Evolutionary conservation across 2,113 vertebrate species (phyloP).

Genomic region (Macroglossus sobrinus): DNA sequence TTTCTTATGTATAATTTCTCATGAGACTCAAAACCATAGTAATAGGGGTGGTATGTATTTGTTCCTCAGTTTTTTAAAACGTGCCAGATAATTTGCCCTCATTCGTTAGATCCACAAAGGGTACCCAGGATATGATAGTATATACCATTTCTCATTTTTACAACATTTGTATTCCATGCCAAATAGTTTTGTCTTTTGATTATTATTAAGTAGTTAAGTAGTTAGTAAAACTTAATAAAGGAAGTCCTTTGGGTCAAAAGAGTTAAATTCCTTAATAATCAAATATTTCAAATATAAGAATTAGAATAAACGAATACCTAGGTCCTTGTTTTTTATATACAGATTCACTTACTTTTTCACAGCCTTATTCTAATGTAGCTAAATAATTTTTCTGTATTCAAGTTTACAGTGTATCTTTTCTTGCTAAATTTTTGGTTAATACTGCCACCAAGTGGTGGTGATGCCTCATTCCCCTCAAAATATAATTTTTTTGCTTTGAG

Average conservation of each 20-base stretch:
- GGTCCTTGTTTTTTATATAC: constrained; percentile 1
- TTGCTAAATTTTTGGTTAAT: constrained; percentile 36
- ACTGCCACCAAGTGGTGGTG: constrained; percentile 53
- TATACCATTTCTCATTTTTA: background rate
- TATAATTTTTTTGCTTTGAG: background rate
- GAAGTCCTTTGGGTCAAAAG: background rate
- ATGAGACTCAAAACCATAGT: constrained; percentile 28
- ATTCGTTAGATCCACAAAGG: background rate
- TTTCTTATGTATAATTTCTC: constrained; percentile 12
- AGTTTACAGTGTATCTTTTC: background rate
- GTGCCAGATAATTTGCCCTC: background rate
- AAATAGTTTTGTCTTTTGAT: constrained; percentile 40
- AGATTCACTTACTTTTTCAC: constrained; percentile 1
- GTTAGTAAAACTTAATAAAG: background rate
- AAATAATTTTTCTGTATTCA: background rate
- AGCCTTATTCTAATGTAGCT: constrained; percentile 36
- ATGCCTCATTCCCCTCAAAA: background rate
- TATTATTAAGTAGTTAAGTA: background rate
- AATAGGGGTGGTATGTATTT: background rate
- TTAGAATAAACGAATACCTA: constrained; percentile 1
- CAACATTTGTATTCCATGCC: background rate
- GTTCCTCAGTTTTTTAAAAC: constrained; percentile 6
- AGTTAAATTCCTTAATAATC: background rate
- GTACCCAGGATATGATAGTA: background rate
- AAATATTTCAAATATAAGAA: constrained; percentile 39